These are phyloP conservation scores for Matsumyia berberina DNA, from an alignment of 2,888 invertebrate species.

Conservation along the genomic window DNA sequence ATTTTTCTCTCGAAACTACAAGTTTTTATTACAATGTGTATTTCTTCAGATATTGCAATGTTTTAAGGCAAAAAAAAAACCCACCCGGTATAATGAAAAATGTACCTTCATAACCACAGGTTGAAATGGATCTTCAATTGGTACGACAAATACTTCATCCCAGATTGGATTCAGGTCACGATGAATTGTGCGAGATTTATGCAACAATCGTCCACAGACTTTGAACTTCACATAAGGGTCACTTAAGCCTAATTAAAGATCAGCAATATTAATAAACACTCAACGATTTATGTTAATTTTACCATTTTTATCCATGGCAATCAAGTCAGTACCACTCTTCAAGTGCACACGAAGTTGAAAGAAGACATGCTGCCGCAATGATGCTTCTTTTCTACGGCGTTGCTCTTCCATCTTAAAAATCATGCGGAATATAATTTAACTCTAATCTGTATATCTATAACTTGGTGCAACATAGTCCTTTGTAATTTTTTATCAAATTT, in stretches of 20 bases:
- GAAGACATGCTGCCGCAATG: conserved; percentile 93
- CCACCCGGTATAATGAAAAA: too few species aligned
- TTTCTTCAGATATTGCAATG: too few species aligned
- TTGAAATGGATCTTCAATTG: conserved; percentile 95
- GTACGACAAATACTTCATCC: conserved; percentile 97
- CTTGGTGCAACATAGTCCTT: too few species aligned
- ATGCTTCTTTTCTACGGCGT: conserved; percentile 89
- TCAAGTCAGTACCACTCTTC: conserved; percentile 93
- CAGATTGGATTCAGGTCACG: conserved; percentile 98
- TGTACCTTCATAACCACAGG: conserved; percentile 93
- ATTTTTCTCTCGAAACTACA: too few species aligned
- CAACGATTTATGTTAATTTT: conserved; percentile 67
- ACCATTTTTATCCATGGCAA: conserved; percentile 98
- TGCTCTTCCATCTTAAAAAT: conserved; percentile 87
- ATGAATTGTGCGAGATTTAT: conserved; percentile 97
- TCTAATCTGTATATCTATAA: too few species aligned
- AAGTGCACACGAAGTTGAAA: conserved; percentile 96
- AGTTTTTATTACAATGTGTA: too few species aligned
- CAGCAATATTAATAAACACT: neutral
- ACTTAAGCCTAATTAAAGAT: conserved; percentile 90
- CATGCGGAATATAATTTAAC: neutral
- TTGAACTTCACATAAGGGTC: conserved; percentile 99
- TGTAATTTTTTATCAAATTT: too few species aligned
- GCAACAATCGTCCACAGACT: conserved; percentile 92
- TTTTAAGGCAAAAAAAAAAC: too few species aligned